Evolutionary conservation across 2,113 vertebrate genomes (phyloP).

Genomic region (Myrmophylax atrothorax): DNA sequence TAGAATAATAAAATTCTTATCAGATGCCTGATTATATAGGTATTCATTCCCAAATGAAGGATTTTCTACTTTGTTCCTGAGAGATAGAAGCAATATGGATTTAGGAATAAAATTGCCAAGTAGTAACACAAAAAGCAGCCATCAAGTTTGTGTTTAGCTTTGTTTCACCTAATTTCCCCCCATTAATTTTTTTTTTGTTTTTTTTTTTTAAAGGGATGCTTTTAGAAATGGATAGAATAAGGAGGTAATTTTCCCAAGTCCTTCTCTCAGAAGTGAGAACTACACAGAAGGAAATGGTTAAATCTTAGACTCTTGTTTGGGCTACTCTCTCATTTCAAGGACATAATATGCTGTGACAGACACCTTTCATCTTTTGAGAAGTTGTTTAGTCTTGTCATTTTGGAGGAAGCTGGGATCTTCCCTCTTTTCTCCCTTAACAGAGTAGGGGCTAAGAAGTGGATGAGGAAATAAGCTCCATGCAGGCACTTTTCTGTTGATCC

Average conservation of each 20-base stretch:
- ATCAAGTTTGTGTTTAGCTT: background rate
- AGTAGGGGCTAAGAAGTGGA: background rate
- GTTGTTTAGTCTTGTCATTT: background rate
- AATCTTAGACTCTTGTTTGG: background rate
- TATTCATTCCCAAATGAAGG: background rate
- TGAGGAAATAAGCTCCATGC: background rate
- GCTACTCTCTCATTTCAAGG: background rate
- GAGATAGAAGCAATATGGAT: background rate
- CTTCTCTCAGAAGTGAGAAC: background rate
- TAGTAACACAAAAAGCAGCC: background rate
- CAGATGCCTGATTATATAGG: background rate
- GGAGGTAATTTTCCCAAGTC: background rate
- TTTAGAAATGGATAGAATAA: background rate
- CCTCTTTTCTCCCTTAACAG: background rate
- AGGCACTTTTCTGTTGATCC: background rate
- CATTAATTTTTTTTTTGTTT: background rate
- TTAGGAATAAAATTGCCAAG: background rate
- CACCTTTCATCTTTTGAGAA: slow-evolving; percentile 2
- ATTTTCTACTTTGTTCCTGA: background rate
- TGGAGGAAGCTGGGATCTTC: background rate
- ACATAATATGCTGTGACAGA: background rate
- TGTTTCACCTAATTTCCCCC: background rate
- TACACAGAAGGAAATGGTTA: background rate
- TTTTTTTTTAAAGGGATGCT: background rate
- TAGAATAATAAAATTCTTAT: background rate